Conservation (phyloP, 1,140 invertebrate species). For the Penaeus vannamei region DNA sequence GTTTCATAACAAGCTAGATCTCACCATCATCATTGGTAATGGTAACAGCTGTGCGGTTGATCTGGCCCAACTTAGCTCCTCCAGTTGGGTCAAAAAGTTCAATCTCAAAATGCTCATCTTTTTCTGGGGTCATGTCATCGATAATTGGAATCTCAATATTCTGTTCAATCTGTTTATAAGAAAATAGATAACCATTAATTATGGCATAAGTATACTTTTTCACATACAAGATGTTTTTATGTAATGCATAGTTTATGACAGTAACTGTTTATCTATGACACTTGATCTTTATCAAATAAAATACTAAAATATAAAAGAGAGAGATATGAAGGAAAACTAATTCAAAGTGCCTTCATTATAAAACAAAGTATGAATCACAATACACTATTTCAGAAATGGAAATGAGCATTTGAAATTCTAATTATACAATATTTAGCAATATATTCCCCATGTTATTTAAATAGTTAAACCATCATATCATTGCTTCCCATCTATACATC, state of each 20-base stretch:
- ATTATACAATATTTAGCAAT: too few species aligned
- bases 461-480: background rate
- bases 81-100: conserved; percentile 75
- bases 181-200: conserved; percentile 11
- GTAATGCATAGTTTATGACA: background rate
- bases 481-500: background rate
- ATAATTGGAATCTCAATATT: conserved; percentile 77
- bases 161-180: conserved; percentile 69
- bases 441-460: too few species aligned
- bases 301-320: too few species aligned
- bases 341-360: too few species aligned
- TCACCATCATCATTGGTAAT: conserved; percentile 80
- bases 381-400: too few species aligned
- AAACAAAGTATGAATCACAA: too few species aligned
- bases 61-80: conserved; percentile 76
- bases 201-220: background rate
- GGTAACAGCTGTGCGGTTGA: conserved; percentile 78
- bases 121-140: conserved; percentile 78
- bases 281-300: too few species aligned
- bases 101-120: conserved; percentile 80
- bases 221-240: background rate
- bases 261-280: too few species aligned
- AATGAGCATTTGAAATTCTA: too few species aligned
- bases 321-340: too few species aligned
- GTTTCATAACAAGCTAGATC: background rate